Evolutionary conservation across 2,113 vertebrate genomes (phyloP).

Genomic region (Cygnus atratus): DNA sequence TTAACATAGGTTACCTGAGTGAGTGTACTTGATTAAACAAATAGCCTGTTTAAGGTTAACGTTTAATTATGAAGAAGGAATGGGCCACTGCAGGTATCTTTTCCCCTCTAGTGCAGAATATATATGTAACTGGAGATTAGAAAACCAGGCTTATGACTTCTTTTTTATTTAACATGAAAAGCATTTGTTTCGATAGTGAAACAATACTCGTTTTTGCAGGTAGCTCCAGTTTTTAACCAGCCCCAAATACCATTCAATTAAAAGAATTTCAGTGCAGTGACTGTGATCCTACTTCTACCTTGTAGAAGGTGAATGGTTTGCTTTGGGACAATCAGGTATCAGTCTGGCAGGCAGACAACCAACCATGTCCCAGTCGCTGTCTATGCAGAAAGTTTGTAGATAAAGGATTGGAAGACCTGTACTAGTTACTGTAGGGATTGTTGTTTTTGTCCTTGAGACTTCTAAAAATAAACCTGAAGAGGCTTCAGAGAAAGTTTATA

Average conservation of each 20-base stretch:
- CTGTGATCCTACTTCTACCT: neutral
- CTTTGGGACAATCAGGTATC: neutral
- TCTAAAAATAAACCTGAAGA: neutral
- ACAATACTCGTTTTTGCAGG: neutral
- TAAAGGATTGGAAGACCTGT: neutral
- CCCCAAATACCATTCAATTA: accelerated
- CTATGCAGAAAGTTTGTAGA: accelerated
- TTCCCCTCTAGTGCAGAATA: neutral
- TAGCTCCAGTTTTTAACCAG: neutral
- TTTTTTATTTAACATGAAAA: neutral
- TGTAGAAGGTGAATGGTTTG: neutral
- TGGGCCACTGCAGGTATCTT: neutral
- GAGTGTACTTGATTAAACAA: neutral
- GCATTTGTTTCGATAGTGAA: neutral
- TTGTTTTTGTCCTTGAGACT: neutral
- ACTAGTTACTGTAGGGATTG: neutral
- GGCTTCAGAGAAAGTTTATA: neutral
- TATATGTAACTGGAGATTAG: neutral
- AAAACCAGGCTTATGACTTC: neutral
- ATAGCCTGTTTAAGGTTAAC: neutral
- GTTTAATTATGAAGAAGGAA: neutral
- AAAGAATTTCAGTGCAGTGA: neutral
- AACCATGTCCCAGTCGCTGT: neutral
- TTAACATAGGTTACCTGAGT: neutral
- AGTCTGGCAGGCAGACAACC: neutral